Conservation (phyloP, 2,888 invertebrate genomes). For the Ctena decussata region DNA sequence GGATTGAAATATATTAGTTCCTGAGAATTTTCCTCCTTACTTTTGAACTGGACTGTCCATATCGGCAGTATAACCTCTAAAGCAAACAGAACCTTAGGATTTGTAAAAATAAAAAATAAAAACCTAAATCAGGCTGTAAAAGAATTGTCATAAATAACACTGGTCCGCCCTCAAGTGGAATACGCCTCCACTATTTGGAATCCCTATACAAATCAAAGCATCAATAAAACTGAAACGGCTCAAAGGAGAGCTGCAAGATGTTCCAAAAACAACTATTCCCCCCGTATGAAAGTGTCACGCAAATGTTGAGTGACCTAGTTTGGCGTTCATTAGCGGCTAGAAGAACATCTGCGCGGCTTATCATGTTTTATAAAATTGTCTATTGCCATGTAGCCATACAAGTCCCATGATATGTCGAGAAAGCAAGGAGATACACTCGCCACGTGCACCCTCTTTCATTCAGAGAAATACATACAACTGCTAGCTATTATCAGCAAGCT, state of each 20-base stretch:
- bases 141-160: neutral
- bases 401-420: neutral
- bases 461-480: neutral
- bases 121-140: neutral
- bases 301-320: neutral
- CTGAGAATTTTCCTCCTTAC: too few species aligned
- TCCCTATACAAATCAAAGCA: constrained; percentile 11
- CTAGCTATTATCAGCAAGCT: neutral
- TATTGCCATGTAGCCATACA: constrained; percentile 3
- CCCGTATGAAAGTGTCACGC: constrained; percentile 5
- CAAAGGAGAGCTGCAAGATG: constrained; percentile 17
- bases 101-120: neutral
- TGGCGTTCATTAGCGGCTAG: neutral
- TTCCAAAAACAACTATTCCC: neutral
- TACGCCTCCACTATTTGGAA: constrained; percentile 8
- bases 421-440: neutral
- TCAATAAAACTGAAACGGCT: constrained; percentile 10
- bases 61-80: neutral
- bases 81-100: neutral
- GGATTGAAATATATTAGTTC: too few species aligned
- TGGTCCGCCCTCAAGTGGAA: constrained; percentile 11
- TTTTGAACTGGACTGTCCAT: neutral
- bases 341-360: neutral
- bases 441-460: neutral
- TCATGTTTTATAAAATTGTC: constrained; percentile 1